These are phyloP conservation scores for Caenorhabditis sinica DNA, from an alignment of 2,888 invertebrate species.

Conservation along the genomic window DNA sequence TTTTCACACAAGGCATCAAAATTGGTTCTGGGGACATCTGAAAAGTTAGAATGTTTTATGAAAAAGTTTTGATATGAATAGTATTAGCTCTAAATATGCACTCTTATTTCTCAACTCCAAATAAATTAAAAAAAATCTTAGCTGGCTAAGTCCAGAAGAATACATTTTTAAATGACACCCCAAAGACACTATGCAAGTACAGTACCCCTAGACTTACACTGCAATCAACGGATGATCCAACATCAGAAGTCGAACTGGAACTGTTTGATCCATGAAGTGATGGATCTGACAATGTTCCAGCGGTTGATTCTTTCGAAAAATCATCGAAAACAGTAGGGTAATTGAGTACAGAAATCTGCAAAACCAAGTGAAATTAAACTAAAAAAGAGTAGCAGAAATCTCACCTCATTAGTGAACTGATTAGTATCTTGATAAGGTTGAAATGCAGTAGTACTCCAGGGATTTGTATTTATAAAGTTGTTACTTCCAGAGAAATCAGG, in stretches of 20 bases:
- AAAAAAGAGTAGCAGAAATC: not conserved
- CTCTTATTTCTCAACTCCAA: too few species aligned
- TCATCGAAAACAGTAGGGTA: constrained; percentile 41
- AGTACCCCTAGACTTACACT: constrained; percentile 49
- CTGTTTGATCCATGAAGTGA: constrained; percentile 55
- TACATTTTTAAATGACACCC: not conserved
- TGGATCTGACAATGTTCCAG: constrained; percentile 35
- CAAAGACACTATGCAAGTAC: constrained; percentile 33
- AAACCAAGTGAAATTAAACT: not conserved
- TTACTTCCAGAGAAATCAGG: constrained; percentile 27
- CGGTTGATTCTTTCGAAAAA: constrained; percentile 35
- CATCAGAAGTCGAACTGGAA: constrained; percentile 57
- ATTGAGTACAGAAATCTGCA: constrained; percentile 40
- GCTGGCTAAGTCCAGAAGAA: too few species aligned
- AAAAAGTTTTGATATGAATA: too few species aligned
- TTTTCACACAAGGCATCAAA: constrained; percentile 66
- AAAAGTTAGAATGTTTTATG: not conserved
- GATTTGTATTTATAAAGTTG: constrained; percentile 23
- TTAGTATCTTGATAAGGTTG: constrained; percentile 22
- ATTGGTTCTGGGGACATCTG: constrained; percentile 62
- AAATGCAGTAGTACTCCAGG: constrained; percentile 32
- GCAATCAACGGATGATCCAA: constrained; percentile 53
- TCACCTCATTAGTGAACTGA: constrained; percentile 34
- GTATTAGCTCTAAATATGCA: too few species aligned
- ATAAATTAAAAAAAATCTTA: too few species aligned